Percentiles rank a stretch among this genome's conserved stretches.
These are phyloP conservation scores for Clytia hemisphaerica DNA, from an alignment of 30 jellyfish, hydroid and myxozoan species.

Conservation along the genomic window DNA sequence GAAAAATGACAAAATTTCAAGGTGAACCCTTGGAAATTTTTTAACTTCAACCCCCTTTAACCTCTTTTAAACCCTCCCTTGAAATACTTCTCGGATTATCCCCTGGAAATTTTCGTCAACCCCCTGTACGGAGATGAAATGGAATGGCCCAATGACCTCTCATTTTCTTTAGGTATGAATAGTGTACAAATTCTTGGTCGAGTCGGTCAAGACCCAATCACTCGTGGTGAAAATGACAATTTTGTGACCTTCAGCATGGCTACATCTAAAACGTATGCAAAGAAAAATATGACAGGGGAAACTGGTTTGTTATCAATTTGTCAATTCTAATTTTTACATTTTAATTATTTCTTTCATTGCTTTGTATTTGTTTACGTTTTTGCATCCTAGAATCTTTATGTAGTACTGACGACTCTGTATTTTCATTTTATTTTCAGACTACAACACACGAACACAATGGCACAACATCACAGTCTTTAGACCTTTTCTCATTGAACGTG, in stretches of 20 bases:
- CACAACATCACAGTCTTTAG: slow-evolving; percentile 72
- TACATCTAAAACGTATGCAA: slow-evolving; percentile 36
- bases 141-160: no score
- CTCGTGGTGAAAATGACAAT: slow-evolving; percentile 51
- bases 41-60: no score
- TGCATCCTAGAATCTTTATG: not conserved
- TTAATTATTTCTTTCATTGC: not conserved
- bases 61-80: no score
- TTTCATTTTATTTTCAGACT: not conserved
- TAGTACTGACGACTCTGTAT: not conserved
- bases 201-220: slow-evolving; percentile 79
- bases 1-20: no score
- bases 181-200: slow-evolving; percentile 74
- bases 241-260: slow-evolving; percentile 76
- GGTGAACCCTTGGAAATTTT: no score
- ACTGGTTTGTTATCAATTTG: not conserved
- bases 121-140: no score
- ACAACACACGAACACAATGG: slow-evolving; percentile 53
- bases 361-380: not conserved
- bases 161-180: slow-evolving; percentile 43
- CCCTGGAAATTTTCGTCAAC: no score
- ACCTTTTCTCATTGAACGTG: slow-evolving; percentile 56
- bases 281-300: not conserved
- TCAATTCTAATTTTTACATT: not conserved
- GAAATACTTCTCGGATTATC: no score